phyloP scores from a whole-genome alignment of 2,797 vertebrate genomes.

The Coluber constrictor region DNA sequence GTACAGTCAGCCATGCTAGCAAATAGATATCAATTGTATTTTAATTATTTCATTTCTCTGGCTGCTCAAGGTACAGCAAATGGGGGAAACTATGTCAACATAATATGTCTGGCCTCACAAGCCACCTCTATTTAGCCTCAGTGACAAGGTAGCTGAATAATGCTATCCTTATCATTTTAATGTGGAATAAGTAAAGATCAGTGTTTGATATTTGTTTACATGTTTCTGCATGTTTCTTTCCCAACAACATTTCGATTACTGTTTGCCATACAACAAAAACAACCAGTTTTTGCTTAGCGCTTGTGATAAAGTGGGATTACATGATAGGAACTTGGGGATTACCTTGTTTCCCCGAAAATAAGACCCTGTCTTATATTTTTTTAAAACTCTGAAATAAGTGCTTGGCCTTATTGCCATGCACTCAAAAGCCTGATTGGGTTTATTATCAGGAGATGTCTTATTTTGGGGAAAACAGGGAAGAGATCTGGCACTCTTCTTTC shows the following conservation, averaged over 20 bases:
- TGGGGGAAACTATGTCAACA: background rate
- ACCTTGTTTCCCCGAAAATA: too few species aligned
- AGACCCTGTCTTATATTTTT: too few species aligned
- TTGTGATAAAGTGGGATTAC: background rate
- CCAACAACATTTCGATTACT: background rate
- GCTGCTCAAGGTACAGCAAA: background rate
- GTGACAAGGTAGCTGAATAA: background rate
- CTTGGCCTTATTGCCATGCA: too few species aligned
- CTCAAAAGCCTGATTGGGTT: too few species aligned
- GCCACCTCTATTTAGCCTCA: background rate
- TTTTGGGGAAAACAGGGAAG: too few species aligned
- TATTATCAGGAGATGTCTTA: too few species aligned
- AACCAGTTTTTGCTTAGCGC: background rate
- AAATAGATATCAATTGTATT: background rate
- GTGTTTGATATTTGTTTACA: background rate
- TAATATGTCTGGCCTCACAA: background rate
- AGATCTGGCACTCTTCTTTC: too few species aligned
- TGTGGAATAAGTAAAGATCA: background rate
- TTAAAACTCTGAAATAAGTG: too few species aligned
- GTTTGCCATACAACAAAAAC: background rate
- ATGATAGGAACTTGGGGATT: background rate
- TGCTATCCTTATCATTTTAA: background rate
- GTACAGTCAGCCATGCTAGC: background rate
- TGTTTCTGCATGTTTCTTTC: background rate
- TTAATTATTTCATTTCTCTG: background rate